Conservation (phyloP, 2,113 vertebrate species). For the Chelonoidis abingdonii region DNA sequence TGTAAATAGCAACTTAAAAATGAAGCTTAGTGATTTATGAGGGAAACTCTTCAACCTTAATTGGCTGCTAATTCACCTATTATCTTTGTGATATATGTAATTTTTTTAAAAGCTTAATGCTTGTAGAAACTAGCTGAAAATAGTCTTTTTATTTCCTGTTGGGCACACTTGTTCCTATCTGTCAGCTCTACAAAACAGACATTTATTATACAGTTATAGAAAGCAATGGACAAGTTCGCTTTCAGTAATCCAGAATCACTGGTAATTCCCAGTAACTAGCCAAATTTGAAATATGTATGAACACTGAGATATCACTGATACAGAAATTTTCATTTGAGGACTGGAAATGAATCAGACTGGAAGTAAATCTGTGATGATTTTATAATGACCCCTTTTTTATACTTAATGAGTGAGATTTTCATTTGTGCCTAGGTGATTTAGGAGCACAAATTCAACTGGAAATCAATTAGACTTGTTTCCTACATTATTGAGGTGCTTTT, state of each 20-base stretch:
- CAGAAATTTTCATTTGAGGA: not conserved
- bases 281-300: not conserved
- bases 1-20: not conserved
- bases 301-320: not conserved
- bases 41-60: not conserved
- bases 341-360: not conserved
- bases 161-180: not conserved
- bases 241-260: not conserved
- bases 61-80: not conserved
- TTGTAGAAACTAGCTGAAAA: not conserved
- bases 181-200: not conserved
- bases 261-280: not conserved
- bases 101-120: not conserved
- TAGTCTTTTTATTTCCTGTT: not conserved
- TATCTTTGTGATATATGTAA: not conserved
- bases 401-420: not conserved
- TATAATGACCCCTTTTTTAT: not conserved
- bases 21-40: not conserved
- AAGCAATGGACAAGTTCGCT: not conserved
- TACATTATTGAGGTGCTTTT: too few species aligned
- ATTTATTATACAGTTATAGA: not conserved
- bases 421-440: not conserved
- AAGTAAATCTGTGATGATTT: not conserved
- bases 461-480: too few species aligned
- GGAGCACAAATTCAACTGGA: not conserved